These are phyloP conservation scores for Apocrypta bakeri DNA, from an alignment of 1,140 invertebrate species.

Conservation along the genomic window DNA sequence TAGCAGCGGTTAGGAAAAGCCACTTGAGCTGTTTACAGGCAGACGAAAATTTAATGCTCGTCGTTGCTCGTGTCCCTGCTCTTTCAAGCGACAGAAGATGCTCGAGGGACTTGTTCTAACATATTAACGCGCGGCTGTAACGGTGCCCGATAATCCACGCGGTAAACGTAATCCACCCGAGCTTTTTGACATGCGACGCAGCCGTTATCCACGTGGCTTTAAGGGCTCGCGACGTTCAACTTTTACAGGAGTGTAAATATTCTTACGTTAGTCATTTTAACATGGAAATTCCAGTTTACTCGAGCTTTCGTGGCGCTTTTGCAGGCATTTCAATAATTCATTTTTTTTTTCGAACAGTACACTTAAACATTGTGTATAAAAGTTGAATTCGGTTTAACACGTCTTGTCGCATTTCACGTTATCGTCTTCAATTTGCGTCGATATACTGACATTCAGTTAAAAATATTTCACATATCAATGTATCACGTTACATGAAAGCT, in stretches of 20 bases:
- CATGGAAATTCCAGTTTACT: background rate
- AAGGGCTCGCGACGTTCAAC: background rate
- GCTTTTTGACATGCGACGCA: background rate
- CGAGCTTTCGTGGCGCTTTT: no score
- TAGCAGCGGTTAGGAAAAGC: conserved; percentile 9
- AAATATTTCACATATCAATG: background rate
- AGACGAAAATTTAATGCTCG: background rate
- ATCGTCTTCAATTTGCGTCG: no score
- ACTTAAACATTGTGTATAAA: background rate
- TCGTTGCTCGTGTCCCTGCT: background rate
- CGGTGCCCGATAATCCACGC: background rate
- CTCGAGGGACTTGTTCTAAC: background rate
- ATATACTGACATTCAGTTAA: background rate
- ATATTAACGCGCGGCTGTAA: background rate
- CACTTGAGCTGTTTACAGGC: conserved; percentile 1
- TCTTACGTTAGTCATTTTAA: background rate
- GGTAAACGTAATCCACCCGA: conserved; percentile 7
- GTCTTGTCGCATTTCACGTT: no score
- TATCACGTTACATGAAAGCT: background rate
- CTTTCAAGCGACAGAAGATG: background rate
- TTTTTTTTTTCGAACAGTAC: background rate
- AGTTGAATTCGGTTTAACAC: background rate
- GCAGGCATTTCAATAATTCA: no score
- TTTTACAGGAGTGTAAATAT: background rate
- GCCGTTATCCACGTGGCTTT: background rate